Evolutionary conservation across 2,113 vertebrate genomes (phyloP), one percentile per base, ranked within the genome.

Genomic region (Macquaria ambigua): DNA sequence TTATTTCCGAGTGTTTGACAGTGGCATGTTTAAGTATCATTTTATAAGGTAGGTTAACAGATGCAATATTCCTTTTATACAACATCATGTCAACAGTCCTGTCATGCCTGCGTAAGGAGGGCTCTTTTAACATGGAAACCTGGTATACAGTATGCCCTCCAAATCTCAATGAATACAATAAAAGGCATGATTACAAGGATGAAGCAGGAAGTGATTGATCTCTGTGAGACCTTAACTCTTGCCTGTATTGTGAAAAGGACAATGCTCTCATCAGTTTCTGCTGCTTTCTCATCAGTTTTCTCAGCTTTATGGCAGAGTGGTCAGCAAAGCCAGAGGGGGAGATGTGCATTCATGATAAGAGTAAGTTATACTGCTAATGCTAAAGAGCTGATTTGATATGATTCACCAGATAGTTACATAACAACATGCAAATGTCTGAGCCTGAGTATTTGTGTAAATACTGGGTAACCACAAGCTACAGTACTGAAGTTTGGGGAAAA

Each of bases 251-350:
- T 87, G 16, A 74, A 71, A 75, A 52, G n/a, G 50, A 85, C 72
- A 89, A 85, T 75, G 43, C 34, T 77, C 43, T 83, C 73, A 85
- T 80, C 76, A 77, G 50, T 70, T 70, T 41, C 76, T 77, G 77
- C 78, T 64, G 56, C 68, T 58, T n/a, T 61, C 56, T 58, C n/a
- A 59, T 66, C 68, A 55, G 41, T 59, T 81, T 59, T 39, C 62
- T 52, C n/a, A 52, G 53, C 23, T 58, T 74, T 61, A n/a, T 50
- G 56, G 50, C n/a, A 53, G 21, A 63, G 14, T 1, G 23, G 8
- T 66, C 43, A 31, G 58, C 50, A 59, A 37, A 59, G 31, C 52
- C 14, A 6, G 31, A 21, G 59, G 41, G 41, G 20, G 41, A 52
- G 25, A 41, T 11, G 6, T 34, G 25, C 18, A 28, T 69, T 62